Evolutionary conservation across 2,113 vertebrate species (phyloP).

Genomic region (Benitochromis conjunctus): DNA sequence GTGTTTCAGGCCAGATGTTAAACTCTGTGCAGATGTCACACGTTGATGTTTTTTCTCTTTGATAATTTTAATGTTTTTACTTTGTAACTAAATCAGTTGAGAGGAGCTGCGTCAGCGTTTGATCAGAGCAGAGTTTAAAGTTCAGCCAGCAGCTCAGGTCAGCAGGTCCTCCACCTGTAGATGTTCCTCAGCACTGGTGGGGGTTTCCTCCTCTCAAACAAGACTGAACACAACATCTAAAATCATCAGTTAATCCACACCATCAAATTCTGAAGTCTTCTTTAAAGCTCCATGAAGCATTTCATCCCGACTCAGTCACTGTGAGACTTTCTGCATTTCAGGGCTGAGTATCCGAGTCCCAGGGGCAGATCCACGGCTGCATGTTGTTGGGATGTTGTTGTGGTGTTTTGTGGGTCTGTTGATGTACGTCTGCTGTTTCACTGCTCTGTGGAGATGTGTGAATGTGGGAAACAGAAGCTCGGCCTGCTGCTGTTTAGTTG

Average conservation of each 20-base stretch:
- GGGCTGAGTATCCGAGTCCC: no score
- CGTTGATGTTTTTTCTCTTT: neutral
- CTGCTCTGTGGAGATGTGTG: neutral
- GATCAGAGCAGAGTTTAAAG: neutral
- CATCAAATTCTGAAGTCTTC: neutral
- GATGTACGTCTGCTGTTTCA: neutral
- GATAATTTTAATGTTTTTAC: neutral
- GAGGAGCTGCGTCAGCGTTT: neutral
- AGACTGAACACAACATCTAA: neutral
- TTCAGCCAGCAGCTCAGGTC: neutral
- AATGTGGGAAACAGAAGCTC: neutral
- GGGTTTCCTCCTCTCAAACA: neutral
- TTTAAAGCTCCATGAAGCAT: neutral
- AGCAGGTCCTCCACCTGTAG: neutral
- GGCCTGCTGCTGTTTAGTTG: neutral
- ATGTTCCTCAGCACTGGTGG: neutral
- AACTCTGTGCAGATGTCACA: neutral
- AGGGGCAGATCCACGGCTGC: no score
- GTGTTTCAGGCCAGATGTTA: neutral
- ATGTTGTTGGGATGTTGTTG: accelerated
- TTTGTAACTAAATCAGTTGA: neutral
- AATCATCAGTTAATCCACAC: neutral
- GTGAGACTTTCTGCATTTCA: neutral
- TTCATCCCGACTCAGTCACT: neutral
- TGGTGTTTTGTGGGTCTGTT: neutral